Conservation (phyloP, 2,888 invertebrate genomes). For the Lasioglossum villosulum region DNA sequence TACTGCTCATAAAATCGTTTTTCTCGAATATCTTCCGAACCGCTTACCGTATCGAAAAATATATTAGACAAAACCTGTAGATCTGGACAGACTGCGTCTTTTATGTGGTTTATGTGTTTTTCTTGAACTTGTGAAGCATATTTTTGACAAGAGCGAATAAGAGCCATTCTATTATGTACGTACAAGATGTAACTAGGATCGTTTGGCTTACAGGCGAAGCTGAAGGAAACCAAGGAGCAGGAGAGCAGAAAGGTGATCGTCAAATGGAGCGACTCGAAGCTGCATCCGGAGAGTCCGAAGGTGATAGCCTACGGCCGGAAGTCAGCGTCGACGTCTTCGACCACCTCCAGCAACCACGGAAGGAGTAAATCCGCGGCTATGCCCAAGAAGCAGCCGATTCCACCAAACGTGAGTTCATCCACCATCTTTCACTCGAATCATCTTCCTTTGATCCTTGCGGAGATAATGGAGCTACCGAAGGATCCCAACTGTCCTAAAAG, state of each 20-base stretch:
- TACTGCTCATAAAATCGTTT: too few species aligned
- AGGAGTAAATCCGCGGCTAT: constrained; percentile 79
- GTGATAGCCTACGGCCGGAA: constrained; percentile 35
- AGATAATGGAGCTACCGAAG: neutral
- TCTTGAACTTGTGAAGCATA: too few species aligned
- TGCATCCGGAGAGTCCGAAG: constrained; percentile 72
- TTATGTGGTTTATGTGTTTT: too few species aligned
- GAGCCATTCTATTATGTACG: too few species aligned
- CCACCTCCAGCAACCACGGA: constrained; percentile 78
- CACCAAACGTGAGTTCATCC: constrained; percentile 33
- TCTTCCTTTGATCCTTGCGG: neutral
- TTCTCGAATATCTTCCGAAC: too few species aligned
- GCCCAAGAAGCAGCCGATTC: constrained; percentile 20
- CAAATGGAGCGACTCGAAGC: constrained; percentile 76
- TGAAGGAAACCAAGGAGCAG: constrained; percentile 69
- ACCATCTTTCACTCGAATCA: neutral
- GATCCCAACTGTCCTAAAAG: neutral
- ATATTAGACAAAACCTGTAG: too few species aligned
- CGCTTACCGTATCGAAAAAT: too few species aligned
- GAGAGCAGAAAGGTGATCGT: constrained; percentile 71
- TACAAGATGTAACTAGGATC: neutral
- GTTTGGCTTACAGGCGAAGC: constrained; percentile 64
- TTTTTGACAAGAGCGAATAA: too few species aligned
- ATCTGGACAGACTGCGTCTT: too few species aligned
- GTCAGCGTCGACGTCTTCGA: neutral